Evolutionary conservation across 2,888 invertebrate genomes (phyloP).

Genomic region (Zygaena filipendulae): DNA sequence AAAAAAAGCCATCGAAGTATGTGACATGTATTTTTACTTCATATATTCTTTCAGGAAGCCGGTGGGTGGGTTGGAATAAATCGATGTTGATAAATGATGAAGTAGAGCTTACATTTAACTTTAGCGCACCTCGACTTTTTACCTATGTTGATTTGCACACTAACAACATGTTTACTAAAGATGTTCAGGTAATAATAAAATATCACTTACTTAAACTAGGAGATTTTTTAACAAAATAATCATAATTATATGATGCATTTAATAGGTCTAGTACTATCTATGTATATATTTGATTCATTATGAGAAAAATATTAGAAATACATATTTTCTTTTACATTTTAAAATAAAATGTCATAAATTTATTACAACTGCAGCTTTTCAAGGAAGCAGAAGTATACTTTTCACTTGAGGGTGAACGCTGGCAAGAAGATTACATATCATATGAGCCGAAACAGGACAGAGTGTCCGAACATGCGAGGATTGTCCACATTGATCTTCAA

Average conservation of each 20-base stretch:
- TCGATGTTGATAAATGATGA: slow-evolving; percentile 68
- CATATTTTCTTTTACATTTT: slow-evolving; percentile 13
- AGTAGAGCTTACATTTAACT: slow-evolving; percentile 84
- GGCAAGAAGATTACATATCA: slow-evolving; percentile 74
- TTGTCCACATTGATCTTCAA: slow-evolving; percentile 79
- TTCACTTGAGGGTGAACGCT: slow-evolving; percentile 81
- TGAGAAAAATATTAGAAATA: too few species aligned
- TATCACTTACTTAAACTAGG: too few species aligned
- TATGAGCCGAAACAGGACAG: slow-evolving; percentile 69
- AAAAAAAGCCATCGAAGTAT: too few species aligned
- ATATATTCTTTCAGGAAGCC: slow-evolving; percentile 68
- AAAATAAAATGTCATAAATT: too few species aligned
- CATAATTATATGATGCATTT: too few species aligned
- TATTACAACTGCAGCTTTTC: slow-evolving; percentile 83
- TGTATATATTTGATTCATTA: too few species aligned
- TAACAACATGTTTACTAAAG: slow-evolving; percentile 84
- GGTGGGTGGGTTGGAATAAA: slow-evolving; percentile 92
- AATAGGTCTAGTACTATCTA: background rate
- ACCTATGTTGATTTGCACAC: slow-evolving; percentile 76
- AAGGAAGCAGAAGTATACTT: slow-evolving; percentile 80
- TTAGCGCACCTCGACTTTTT: slow-evolving; percentile 80
- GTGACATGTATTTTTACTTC: too few species aligned
- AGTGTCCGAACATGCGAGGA: slow-evolving; percentile 68
- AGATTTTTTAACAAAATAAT: too few species aligned
- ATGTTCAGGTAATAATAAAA: slow-evolving; percentile 73